Percentiles rank a stretch among this genome's conserved stretches.
Evolutionary conservation across 2,113 vertebrate genomes (phyloP).

Genomic region (Ivindomyrus marchei): DNA sequence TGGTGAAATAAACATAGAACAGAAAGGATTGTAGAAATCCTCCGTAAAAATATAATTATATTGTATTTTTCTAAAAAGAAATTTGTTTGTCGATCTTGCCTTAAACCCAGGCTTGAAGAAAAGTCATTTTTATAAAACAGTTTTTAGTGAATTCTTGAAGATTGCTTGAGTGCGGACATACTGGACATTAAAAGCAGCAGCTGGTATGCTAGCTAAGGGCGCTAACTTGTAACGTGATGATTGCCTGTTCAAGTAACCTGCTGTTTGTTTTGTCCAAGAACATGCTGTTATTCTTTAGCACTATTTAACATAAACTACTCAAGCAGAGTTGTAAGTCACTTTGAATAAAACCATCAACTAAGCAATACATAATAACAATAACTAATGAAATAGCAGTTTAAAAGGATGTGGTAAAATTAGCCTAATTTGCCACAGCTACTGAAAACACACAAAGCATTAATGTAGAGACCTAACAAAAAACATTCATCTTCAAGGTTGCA

Average conservation of each 20-base stretch:
- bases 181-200: background rate
- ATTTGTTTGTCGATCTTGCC: background rate
- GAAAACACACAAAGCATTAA: background rate
- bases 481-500: background rate
- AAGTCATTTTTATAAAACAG: background rate
- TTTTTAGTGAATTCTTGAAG: background rate
- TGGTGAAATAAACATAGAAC: background rate
- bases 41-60: background rate
- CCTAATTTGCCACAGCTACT: background rate
- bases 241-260: background rate
- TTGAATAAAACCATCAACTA: background rate
- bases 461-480: background rate
- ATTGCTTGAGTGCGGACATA: background rate
- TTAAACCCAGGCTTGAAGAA: background rate
- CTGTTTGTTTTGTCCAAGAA: background rate
- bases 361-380: background rate
- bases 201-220: background rate
- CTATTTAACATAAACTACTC: background rate
- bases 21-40: background rate
- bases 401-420: background rate
- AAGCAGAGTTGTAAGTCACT: background rate
- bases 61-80: background rate
- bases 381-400: background rate
- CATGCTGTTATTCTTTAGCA: background rate
- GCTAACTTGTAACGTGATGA: background rate